Evolutionary conservation across 1,140 invertebrate genomes (phyloP), one percentile per base, ranked within the genome.

Genomic region (Lucilia sericata): DNA sequence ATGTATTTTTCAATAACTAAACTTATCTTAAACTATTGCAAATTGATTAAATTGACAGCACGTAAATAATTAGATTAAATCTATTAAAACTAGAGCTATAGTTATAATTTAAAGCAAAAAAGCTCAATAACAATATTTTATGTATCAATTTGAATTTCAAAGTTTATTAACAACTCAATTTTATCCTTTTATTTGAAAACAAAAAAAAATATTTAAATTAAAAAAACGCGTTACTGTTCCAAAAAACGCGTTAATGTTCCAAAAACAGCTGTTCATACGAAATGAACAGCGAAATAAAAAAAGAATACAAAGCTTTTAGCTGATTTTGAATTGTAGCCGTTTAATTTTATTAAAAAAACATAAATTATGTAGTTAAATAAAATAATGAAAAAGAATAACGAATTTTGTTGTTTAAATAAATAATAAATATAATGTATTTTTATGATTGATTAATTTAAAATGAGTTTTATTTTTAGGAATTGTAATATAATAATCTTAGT

Each of bases 351-450:
- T 70, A 25, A 70, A 70, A 19, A 42, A 19, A 80, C 19, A 51
- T 19, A 80, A 80, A 80, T 80, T 80, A 80, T 25, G 42, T 80
- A 80, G 76, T 80, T 80, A 80, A 80, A 70, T 60, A 14, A 60
- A 60, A 17, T 14, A 60, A 78, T 9, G 42, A 47, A 78, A 78
- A 78, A 76, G 36, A 47, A 19, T 80, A 80, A 80, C 47, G 47
- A 80, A 80, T 80, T 80, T 80, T 80, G 76, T 80, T 80, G 76
- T 80, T 80, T 80, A 80, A 80, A 49, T 80, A 49, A 80, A 70
- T 70, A 70, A 21, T 19, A 70, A 21, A 60, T 60, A 17, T n/a
- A 78, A 49, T 80, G 76, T 80, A 80, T 80, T 80, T 80, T 80
- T 80, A 80, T 80, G 76, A 80, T 80, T 80, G 76, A 80, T 13